These are phyloP conservation scores for Strix occidentalis DNA, from an alignment of 2,797 vertebrate species.

Conservation along the genomic window DNA sequence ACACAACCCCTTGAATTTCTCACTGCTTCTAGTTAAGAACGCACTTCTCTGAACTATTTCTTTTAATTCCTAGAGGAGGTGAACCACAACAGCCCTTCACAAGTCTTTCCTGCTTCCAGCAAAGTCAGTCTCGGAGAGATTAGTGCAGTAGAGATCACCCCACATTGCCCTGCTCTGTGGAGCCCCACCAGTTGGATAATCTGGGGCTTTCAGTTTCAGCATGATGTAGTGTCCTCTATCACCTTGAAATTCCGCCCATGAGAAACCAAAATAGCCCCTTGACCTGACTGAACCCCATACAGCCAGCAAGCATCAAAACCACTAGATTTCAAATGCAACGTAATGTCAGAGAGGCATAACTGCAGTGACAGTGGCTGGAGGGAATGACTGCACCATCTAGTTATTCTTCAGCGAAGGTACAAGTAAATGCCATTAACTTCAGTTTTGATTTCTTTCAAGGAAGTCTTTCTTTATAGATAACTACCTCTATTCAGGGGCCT, in stretches of 20 bases:
- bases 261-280: constrained; percentile 52
- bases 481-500: not conserved
- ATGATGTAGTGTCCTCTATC: not conserved
- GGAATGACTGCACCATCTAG: constrained; percentile 1
- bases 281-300: not conserved
- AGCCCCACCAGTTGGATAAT: not conserved
- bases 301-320: not conserved
- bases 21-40: not conserved
- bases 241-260: not conserved
- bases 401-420: constrained; percentile 10
- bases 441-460: constrained; percentile 30
- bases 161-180: not conserved
- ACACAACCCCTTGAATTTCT: not conserved
- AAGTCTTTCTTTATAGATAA: not conserved
- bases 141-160: not conserved
- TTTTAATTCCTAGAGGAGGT: not conserved
- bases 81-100: not conserved
- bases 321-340: not conserved
- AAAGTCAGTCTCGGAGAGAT: not conserved
- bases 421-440: constrained; percentile 46
- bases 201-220: not conserved
- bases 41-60: not conserved
- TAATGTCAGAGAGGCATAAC: constrained; percentile 15
- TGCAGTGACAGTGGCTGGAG: constrained; percentile 44
- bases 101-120: not conserved